Evolutionary conservation across 2,113 vertebrate species (phyloP), one percentile per base, ranked within the genome.

Genomic region (Lates calcarifer): DNA sequence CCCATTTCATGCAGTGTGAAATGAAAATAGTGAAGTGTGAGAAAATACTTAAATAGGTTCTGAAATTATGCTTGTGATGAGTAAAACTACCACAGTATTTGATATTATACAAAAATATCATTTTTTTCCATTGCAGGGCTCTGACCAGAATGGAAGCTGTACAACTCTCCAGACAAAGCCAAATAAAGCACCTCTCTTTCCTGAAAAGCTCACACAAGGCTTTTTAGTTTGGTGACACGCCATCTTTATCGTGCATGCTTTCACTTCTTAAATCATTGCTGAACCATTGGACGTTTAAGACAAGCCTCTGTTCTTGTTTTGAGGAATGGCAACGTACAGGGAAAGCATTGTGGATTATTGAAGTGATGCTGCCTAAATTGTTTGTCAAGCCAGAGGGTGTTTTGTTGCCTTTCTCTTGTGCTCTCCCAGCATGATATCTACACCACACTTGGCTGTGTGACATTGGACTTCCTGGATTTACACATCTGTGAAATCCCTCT

Each of bases 351-450:
- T 65, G 64, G 68, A 77, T 84, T 82, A 78, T 63, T 84, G 53
- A 89, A 87, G 70, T 53, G 56, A 78, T 63, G 63, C 69, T 71
- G 43, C 29, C 72, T 78, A 83, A 86, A 86, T 56, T 79, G 75
- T 91, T 85, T 82, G 61, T 81, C 49, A 35, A 72, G 79, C 64
- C 74, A 39, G 55, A 37, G 51, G 61, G 3, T 74, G 76, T 82
- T 82, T 56, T 77, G 66, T 79, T 84, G 70, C 60, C 33, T 68
- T 84, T 62, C 49, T 77, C 71, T 74, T 65, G 53, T 82, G 63
- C 74, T 74, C 62, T 28, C 61, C 20, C 77, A 87, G 79, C 60
- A 43, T 65, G 70, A 83, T 60, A 61, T 56, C 68, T 53, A n/a
- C 28, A 56, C 70, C 77, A 81, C 63, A 82, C 65, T 66, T 63